A percentile compares a stretch with the other conserved stretches of the same genome.
Conservation (phyloP, 1,140 invertebrate genomes). For the Acyrthosiphon pisum region DNA sequence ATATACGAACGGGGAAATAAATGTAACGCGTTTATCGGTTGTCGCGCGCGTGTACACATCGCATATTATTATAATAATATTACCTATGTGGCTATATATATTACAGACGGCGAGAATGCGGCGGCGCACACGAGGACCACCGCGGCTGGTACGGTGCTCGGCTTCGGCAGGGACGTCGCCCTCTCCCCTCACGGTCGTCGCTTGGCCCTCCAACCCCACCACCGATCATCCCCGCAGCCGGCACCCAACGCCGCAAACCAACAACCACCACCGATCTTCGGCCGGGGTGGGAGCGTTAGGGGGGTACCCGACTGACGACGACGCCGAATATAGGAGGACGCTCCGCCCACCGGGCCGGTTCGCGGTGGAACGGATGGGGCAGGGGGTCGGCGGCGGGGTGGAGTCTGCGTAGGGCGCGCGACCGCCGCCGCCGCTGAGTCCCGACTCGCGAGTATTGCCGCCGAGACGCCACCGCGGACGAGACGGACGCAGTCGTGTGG, state of each 20-base stretch:
- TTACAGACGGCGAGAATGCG: not conserved
- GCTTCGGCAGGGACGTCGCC: not conserved
- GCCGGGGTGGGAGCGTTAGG: not conserved
- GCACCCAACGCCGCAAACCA: not conserved
- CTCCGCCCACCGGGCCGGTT: not conserved
- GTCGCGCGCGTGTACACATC: not conserved
- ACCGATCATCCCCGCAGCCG: not conserved
- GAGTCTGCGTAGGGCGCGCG: constrained; percentile 38
- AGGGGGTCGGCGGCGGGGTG: not conserved
- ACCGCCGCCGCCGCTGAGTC: not conserved
- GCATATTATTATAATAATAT: constrained; percentile 3
- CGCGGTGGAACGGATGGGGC: not conserved
- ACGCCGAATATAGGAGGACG: not conserved
- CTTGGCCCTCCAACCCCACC: not conserved
- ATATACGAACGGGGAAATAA: not conserved
- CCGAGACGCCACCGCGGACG: constrained; percentile 54
- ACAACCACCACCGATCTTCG: not conserved
- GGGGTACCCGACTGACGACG: not conserved
- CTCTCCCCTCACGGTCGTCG: not conserved
- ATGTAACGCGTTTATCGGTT: not conserved
- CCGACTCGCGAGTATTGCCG: constrained; percentile 29
- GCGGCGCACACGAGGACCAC: not conserved
- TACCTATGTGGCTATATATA: not conserved
- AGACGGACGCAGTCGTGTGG: constrained; percentile 52
- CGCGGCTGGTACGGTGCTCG: not conserved